These are phyloP conservation scores for Callipepla californica DNA, from an alignment of 2,113 vertebrate genomes.

Conservation along the genomic window DNA sequence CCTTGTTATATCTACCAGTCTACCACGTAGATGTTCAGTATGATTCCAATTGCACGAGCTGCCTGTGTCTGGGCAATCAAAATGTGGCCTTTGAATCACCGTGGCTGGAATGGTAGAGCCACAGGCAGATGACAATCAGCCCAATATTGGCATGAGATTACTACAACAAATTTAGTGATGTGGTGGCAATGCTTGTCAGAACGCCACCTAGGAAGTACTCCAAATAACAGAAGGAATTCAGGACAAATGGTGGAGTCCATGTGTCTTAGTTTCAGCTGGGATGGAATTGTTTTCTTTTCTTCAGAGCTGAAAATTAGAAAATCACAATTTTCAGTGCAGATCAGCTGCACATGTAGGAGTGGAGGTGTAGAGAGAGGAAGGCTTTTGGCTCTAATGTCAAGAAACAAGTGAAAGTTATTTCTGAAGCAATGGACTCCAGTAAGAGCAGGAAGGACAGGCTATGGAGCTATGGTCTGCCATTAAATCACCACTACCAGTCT, in stretches of 20 bases:
- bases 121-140: neutral
- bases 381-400: neutral
- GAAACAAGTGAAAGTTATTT: neutral
- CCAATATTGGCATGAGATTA: accelerated
- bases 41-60: neutral
- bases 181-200: accelerated
- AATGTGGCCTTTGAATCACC: neutral
- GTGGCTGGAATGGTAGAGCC: neutral
- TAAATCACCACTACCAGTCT: neutral
- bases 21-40: neutral
- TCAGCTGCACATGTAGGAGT: neutral
- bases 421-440: neutral
- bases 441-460: neutral
- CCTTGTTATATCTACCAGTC: neutral
- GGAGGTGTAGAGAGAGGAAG: neutral
- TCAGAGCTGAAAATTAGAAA: neutral
- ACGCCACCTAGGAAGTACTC: neutral
- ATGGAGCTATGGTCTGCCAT: neutral
- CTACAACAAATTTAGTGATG: neutral
- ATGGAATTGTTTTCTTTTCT: too few species aligned
- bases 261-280: too few species aligned
- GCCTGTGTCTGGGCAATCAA: neutral
- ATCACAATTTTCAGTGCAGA: neutral
- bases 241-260: neutral
- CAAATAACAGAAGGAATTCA: neutral